Percentiles rank a stretch among this genome's conserved stretches.
Evolutionary conservation across 2,888 invertebrate genomes (phyloP).

Genomic region (Pseudococcus longispinus): DNA sequence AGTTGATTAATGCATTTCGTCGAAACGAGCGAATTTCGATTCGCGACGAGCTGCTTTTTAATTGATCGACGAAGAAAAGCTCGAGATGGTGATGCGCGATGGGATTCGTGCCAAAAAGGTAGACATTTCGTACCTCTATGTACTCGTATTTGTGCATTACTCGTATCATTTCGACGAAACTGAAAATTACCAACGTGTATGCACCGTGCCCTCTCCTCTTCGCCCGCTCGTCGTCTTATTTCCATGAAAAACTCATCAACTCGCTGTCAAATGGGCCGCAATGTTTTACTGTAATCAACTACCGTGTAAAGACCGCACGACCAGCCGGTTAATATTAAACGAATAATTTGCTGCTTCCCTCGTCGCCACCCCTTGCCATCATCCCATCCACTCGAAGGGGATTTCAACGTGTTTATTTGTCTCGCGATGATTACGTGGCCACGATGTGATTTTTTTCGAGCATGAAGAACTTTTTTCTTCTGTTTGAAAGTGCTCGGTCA

Average conservation of each 20-base stretch:
- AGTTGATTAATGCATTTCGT: too few species aligned
- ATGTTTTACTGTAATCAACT: slow-evolving; percentile 10
- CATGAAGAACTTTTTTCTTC: not conserved
- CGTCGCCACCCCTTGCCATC: not conserved
- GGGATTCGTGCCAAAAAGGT: not conserved
- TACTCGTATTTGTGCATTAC: too few species aligned
- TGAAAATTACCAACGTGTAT: not conserved
- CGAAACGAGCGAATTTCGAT: too few species aligned
- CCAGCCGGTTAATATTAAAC: slow-evolving; percentile 1
- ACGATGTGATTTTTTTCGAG: not conserved
- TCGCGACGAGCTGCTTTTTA: not conserved
- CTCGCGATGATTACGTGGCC: too few species aligned
- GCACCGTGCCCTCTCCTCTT: not conserved
- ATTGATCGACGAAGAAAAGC: not conserved
- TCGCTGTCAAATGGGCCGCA: slow-evolving; percentile 7
- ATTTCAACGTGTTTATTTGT: not conserved
- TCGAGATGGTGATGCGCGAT: not conserved
- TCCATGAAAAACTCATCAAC: slow-evolving; percentile 22
- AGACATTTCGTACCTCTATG: too few species aligned
- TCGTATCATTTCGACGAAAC: not conserved
- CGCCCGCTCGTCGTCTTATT: not conserved
- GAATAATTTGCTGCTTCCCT: not conserved
- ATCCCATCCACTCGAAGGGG: not conserved
- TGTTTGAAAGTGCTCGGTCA: not conserved
- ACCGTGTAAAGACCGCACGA: slow-evolving; percentile 9